Evolutionary conservation across 1,140 invertebrate genomes (phyloP).

Genomic region (Calephelis nemesis): DNA sequence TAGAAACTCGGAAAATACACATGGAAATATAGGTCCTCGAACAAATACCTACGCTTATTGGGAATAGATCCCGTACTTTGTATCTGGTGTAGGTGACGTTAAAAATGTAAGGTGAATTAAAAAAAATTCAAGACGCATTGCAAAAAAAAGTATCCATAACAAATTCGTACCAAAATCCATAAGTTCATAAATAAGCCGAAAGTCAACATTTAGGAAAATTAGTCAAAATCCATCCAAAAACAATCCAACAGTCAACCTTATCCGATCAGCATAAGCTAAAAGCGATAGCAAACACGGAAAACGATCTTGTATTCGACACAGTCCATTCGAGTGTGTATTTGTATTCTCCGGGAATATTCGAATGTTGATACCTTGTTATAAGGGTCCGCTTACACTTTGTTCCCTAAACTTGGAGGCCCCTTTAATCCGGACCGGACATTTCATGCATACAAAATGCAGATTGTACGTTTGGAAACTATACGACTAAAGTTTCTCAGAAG

Average conservation of each 20-base stretch:
- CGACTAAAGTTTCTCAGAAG: no score
- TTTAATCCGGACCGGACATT: background rate
- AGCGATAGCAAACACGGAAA: slow-evolving; percentile 3
- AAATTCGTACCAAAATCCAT: background rate
- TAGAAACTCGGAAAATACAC: no score
- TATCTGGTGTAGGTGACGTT: background rate
- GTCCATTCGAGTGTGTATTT: slow-evolving; percentile 11
- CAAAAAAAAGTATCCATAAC: no score
- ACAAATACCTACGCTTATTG: no score
- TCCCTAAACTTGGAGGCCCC: background rate
- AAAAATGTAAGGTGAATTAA: background rate
- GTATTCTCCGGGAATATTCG: background rate
- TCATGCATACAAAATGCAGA: slow-evolving; percentile 10
- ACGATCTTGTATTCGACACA: slow-evolving; percentile 7
- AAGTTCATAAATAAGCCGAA: slow-evolving; percentile 10
- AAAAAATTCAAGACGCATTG: no score
- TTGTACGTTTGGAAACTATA: background rate
- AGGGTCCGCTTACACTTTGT: slow-evolving; percentile 1
- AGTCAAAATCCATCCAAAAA: background rate
- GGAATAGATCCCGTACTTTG: background rate
- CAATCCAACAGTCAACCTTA: slow-evolving; percentile 14
- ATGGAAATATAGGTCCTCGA: no score
- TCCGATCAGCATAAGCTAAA: slow-evolving; percentile 12
- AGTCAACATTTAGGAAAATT: background rate
- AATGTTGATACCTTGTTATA: slow-evolving; percentile 2